Percentiles rank a stretch among this genome's conserved stretches.
Conservation (phyloP, 2,888 invertebrate species). For the Strigamia crassipes region DNA sequence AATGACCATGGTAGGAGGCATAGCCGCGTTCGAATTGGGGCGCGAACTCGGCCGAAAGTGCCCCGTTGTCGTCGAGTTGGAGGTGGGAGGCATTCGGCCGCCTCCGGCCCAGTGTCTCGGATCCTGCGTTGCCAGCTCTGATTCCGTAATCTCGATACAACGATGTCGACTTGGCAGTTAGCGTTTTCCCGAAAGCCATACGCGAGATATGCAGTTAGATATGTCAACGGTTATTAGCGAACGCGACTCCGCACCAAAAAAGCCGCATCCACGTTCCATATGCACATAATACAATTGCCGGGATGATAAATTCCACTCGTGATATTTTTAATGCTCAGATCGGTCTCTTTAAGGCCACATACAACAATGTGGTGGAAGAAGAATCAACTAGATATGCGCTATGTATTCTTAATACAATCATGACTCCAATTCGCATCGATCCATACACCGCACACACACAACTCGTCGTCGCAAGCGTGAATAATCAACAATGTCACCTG, state of each 20-base stretch:
- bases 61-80: neutral
- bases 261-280: slow-evolving; percentile 4
- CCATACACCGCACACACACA: neutral
- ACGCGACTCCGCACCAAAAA: neutral
- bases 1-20: slow-evolving; percentile 45
- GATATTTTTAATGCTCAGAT: neutral
- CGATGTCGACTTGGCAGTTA: slow-evolving; percentile 7
- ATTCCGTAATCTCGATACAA: neutral
- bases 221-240: slow-evolving; percentile 25
- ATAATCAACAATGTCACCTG: slow-evolving; percentile 32
- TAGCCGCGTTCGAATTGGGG: slow-evolving; percentile 20
- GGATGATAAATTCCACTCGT: slow-evolving; percentile 26
- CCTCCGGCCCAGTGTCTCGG: slow-evolving; percentile 25
- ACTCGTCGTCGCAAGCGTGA: neutral
- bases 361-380: neutral
- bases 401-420: neutral
- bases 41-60: slow-evolving; percentile 5
- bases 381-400: neutral
- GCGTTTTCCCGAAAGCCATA: slow-evolving; percentile 12
- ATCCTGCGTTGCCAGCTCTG: slow-evolving; percentile 32
- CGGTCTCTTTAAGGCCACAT: neutral
- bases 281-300: neutral
- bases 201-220: slow-evolving; percentile 28
- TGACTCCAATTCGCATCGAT: slow-evolving; percentile 3
- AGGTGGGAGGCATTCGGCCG: slow-evolving; percentile 32